A percentile compares a stretch with the other conserved stretches of the same genome.
These are phyloP conservation scores for Xiphophorus maculatus DNA, from an alignment of 2,113 vertebrate species.

Conservation along the genomic window DNA sequence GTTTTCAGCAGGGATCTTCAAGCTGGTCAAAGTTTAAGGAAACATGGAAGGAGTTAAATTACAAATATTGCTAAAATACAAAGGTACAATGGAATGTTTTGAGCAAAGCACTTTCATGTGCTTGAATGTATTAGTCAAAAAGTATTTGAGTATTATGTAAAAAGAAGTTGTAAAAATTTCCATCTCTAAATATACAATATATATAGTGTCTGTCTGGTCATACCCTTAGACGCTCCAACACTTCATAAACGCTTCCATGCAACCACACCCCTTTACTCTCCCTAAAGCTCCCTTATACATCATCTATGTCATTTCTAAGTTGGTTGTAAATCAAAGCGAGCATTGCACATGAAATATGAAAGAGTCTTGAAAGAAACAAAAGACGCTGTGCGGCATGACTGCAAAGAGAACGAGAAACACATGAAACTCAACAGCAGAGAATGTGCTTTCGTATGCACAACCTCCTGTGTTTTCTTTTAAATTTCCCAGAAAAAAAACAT, in stretches of 20 bases:
- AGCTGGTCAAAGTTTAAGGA: background rate
- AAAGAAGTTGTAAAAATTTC: background rate
- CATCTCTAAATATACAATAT: background rate
- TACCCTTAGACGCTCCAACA: constrained; percentile 22
- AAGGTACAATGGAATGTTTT: too few relatives aligned
- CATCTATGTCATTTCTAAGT: constrained; percentile 46
- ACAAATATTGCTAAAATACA: background rate
- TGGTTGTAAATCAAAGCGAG: constrained; percentile 42
- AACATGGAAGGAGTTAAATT: background rate
- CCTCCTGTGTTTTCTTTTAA: background rate
- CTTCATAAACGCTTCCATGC: background rate
- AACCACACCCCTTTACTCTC: constrained; percentile 9
- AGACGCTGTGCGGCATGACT: too few relatives aligned
- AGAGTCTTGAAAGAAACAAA: constrained; percentile 45
- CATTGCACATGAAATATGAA: constrained; percentile 48
- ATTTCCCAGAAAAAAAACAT: too few relatives aligned
- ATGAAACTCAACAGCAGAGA: background rate
- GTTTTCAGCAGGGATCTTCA: background rate
- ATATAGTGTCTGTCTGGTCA: constrained; percentile 52
- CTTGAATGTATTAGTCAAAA: background rate
- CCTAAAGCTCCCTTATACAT: constrained; percentile 24
- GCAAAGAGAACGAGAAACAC: background rate
- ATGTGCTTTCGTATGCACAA: background rate
- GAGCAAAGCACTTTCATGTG: background rate
- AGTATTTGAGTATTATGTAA: background rate